Percentiles rank a stretch among this genome's conserved stretches.
Conservation (phyloP, 2,888 invertebrate species). For the Synergus laeviventris region DNA sequence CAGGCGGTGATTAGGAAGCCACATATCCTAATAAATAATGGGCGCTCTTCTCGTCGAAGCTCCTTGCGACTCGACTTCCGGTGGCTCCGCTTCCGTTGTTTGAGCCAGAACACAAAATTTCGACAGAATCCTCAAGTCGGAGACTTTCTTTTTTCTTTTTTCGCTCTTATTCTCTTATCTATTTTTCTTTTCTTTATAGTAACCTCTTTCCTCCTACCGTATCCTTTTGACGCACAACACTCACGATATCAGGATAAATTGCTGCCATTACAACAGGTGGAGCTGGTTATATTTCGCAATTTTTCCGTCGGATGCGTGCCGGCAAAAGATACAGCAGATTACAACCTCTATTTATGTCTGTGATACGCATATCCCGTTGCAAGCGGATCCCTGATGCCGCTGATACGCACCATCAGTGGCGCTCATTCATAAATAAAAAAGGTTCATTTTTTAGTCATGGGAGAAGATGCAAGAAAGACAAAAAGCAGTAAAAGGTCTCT, state of each 20-base stretch:
- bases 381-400: slow-evolving; percentile 1
- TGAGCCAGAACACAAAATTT: slow-evolving; percentile 7
- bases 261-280: slow-evolving; percentile 68
- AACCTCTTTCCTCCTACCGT: slow-evolving; percentile 6
- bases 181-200: slow-evolving; percentile 30
- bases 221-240: slow-evolving; percentile 24
- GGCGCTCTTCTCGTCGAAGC: neutral
- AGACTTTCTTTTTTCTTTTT: slow-evolving; percentile 28
- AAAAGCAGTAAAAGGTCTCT: too few species aligned
- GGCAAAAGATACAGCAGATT: slow-evolving; percentile 63
- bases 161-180: too few species aligned
- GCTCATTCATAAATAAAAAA: neutral
- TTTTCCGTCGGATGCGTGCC: slow-evolving; percentile 63
- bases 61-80: slow-evolving; percentile 21
- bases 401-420: slow-evolving; percentile 8
- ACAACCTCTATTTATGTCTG: slow-evolving; percentile 63
- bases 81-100: slow-evolving; percentile 13
- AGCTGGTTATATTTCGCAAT: slow-evolving; percentile 67
- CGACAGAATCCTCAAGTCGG: slow-evolving; percentile 19
- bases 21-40: slow-evolving; percentile 11
- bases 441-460: too few species aligned
- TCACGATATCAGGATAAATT: slow-evolving; percentile 67
- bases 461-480: too few species aligned
- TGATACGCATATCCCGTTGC: slow-evolving; percentile 56
- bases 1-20: neutral